Evolutionary conservation across 2,888 invertebrate species (phyloP).

Genomic region (Calliphora vomitoria): DNA sequence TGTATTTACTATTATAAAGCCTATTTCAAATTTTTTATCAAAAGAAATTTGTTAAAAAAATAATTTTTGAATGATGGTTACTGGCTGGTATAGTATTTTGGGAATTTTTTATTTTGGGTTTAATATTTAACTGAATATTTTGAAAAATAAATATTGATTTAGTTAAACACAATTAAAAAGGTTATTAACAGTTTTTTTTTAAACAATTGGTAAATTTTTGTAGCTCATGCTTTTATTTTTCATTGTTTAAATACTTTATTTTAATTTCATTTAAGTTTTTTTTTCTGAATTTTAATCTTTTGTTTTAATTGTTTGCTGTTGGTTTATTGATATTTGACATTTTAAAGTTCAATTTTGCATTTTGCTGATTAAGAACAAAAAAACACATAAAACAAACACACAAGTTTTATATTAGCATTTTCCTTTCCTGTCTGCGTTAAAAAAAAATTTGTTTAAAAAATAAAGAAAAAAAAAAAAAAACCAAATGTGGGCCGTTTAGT

Average conservation of each 20-base stretch:
- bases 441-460: neutral
- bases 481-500: constrained; percentile 48
- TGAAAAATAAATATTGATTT: too few species aligned
- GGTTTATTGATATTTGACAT: constrained; percentile 53
- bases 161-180: too few species aligned
- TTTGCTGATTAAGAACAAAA: constrained; percentile 11
- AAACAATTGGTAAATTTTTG: too few species aligned
- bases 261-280: neutral
- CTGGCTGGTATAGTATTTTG: too few species aligned
- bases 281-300: constrained; percentile 33
- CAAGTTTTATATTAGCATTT: neutral
- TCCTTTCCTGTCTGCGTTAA: constrained; percentile 12
- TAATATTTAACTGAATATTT: too few species aligned
- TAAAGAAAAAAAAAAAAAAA: neutral
- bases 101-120: too few species aligned
- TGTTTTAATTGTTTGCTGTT: neutral
- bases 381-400: neutral
- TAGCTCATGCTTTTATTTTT: neutral
- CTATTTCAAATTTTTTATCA: too few species aligned
- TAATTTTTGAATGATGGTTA: too few species aligned
- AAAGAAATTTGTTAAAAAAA: too few species aligned
- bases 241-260: constrained; percentile 8
- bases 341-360: constrained; percentile 46
- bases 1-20: too few species aligned
- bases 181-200: too few species aligned